A percentile compares a stretch with the other conserved stretches of the same genome.
These are phyloP conservation scores for Dolomedes plantarius DNA, from an alignment of 2,888 invertebrate species.

Conservation along the genomic window DNA sequence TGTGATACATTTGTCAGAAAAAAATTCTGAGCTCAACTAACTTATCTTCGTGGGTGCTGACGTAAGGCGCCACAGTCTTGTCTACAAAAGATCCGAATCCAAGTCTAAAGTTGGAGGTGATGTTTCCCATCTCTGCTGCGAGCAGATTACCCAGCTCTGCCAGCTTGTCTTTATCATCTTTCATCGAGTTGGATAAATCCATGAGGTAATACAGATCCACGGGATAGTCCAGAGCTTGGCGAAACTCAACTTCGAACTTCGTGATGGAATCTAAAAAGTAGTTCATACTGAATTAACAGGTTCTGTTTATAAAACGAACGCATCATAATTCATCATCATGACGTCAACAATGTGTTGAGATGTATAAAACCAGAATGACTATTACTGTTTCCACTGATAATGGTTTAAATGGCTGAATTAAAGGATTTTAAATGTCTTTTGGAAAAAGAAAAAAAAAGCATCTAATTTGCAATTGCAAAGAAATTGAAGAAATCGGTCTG, in stretches of 20 bases:
- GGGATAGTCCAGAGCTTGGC: constrained; percentile 93
- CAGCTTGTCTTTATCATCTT: constrained; percentile 96
- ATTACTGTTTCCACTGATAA: too few relatives aligned
- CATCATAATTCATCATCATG: too few relatives aligned
- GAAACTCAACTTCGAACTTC: constrained; percentile 84
- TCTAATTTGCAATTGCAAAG: too few relatives aligned
- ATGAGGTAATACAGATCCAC: constrained; percentile 99
- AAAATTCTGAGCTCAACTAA: constrained; percentile 74
- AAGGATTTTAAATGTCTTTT: too few relatives aligned
- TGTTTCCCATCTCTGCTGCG: constrained; percentile 85
- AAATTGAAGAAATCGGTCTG: too few relatives aligned
- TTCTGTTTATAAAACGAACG: too few relatives aligned
- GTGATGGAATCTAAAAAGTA: constrained; percentile 84
- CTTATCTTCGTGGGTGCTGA: constrained; percentile 79
- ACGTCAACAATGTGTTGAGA: too few relatives aligned
- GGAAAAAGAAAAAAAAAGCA: too few relatives aligned
- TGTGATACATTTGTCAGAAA: too few relatives aligned
- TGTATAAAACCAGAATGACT: too few relatives aligned
- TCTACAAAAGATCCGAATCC: constrained; percentile 98
- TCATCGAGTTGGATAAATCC: constrained; percentile 99
- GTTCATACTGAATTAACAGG: too few relatives aligned
- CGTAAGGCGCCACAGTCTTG: constrained; percentile 97
- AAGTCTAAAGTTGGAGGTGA: constrained; percentile 93
- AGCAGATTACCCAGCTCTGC: constrained; percentile 81
- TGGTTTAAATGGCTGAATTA: too few relatives aligned